Evolutionary conservation across 2,888 invertebrate genomes (phyloP).

Genomic region (Scaptomyza caliginosa): DNA sequence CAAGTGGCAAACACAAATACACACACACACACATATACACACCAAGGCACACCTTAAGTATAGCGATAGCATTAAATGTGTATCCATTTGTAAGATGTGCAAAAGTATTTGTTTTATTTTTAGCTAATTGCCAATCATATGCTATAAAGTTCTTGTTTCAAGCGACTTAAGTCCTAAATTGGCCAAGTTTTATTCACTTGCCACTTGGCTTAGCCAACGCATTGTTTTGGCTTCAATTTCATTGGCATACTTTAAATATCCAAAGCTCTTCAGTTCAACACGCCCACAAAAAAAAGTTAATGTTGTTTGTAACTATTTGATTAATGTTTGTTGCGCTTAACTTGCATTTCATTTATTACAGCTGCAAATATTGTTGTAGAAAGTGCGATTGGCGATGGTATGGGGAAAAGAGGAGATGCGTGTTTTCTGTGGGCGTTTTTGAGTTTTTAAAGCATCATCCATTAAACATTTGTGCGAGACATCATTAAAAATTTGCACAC

Average conservation of each 20-base stretch:
- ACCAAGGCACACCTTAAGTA: conserved; percentile 1
- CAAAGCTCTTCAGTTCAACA: conserved; percentile 12
- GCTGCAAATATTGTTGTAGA: conserved; percentile 9
- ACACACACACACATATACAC: conserved; percentile 7
- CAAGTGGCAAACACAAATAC: conserved; percentile 61
- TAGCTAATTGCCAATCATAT: conserved; percentile 65
- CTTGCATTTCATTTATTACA: conserved; percentile 28
- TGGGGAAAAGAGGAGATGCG: neutral
- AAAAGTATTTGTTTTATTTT: conserved; percentile 53
- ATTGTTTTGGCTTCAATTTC: conserved; percentile 55
- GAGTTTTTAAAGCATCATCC: conserved; percentile 36
- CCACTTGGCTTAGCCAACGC: conserved; percentile 43
- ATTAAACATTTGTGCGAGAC: conserved; percentile 43
- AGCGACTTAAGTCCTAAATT: conserved; percentile 21
- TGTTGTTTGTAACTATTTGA: conserved; percentile 30
- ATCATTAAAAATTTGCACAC: conserved; percentile 54
- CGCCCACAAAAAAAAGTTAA: too few relatives aligned
- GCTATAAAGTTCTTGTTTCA: conserved; percentile 12
- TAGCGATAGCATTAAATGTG: neutral
- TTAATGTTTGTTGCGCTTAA: conserved; percentile 30
- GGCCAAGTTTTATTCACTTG: conserved; percentile 56
- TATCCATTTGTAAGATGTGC: conserved; percentile 8
- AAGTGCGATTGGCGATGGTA: neutral
- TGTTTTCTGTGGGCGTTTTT: conserved; percentile 10
- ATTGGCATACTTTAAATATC: conserved; percentile 30